Evolutionary conservation across 2,113 vertebrate genomes (phyloP).

Genomic region (Pyrgilauda ruficollis): DNA sequence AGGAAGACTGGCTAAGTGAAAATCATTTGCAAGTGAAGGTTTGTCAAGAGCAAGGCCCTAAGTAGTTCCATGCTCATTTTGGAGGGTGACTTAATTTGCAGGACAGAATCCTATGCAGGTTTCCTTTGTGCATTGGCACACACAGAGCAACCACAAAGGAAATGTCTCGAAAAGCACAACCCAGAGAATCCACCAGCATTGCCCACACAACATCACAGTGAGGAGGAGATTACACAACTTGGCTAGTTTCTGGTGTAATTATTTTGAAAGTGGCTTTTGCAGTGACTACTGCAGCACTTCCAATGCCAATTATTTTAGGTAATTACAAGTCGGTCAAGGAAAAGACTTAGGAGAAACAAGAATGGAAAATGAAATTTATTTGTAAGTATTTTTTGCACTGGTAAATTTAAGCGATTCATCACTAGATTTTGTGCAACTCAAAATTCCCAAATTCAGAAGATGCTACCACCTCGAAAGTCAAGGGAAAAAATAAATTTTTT

Average conservation of each 20-base stretch:
- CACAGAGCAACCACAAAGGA: neutral
- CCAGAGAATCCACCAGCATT: neutral
- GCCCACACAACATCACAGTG: fast-evolving
- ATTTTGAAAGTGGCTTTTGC: neutral
- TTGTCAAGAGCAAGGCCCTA: neutral
- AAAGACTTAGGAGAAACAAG: neutral
- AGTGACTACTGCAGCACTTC: neutral
- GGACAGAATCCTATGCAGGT: neutral
- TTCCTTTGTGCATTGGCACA: neutral
- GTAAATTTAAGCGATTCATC: neutral
- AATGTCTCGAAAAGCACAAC: neutral
- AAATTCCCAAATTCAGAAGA: neutral
- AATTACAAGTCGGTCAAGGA: fast-evolving
- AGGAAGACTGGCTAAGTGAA: neutral
- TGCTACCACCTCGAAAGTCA: neutral
- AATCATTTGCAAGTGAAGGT: neutral
- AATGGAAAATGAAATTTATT: neutral
- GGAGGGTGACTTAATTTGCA: neutral
- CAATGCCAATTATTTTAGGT: neutral
- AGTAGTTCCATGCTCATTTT: neutral
- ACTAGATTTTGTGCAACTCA: neutral
- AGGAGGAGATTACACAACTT: neutral
- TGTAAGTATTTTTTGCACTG: neutral
- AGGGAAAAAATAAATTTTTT: neutral
- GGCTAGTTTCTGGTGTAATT: neutral